Percentiles rank a stretch among this genome's conserved stretches.
These are phyloP conservation scores for Sebastes wilsoni DNA, from an alignment of 2,797 vertebrate genomes.

Conservation along the genomic window DNA sequence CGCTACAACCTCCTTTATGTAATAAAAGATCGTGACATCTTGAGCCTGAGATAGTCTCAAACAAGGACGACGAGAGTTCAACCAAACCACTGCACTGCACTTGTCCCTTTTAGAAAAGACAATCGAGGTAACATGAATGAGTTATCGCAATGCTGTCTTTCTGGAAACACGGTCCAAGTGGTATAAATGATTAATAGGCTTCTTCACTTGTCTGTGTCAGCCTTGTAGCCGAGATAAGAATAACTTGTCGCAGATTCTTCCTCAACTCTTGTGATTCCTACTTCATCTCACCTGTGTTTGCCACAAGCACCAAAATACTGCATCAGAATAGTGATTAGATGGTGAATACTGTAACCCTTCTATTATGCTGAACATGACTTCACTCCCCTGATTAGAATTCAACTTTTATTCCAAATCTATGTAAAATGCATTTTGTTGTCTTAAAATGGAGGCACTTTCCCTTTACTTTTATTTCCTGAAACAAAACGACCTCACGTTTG, in stretches of 20 bases:
- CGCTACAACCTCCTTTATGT: no score
- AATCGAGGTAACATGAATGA: constrained; percentile 66
- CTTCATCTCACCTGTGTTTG: constrained; percentile 42
- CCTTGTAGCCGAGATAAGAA: constrained; percentile 61
- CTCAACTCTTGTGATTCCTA: constrained; percentile 36
- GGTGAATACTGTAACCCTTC: constrained; percentile 2
- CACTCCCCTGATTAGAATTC: constrained; percentile 9
- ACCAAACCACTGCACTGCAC: constrained; percentile 11
- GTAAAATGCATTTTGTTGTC: neutral
- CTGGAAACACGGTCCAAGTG: constrained; percentile 58
- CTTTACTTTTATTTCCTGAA: constrained; percentile 2
- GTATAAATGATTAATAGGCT: constrained; percentile 74
- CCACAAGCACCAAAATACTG: constrained; percentile 36
- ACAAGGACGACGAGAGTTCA: neutral
- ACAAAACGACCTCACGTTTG: neutral
- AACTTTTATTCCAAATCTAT: neutral
- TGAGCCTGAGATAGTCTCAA: neutral
- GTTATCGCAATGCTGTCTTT: constrained; percentile 68
- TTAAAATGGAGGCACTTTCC: constrained; percentile 16
- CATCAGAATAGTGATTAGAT: constrained; percentile 12
- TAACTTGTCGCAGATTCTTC: constrained; percentile 39
- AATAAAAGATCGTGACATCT: neutral
- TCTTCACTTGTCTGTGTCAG: constrained; percentile 67
- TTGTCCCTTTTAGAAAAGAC: constrained; percentile 48
- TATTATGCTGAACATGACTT: neutral